Evolutionary conservation across 2,113 vertebrate species (phyloP).

Genomic region (Lepisosteus oculatus): DNA sequence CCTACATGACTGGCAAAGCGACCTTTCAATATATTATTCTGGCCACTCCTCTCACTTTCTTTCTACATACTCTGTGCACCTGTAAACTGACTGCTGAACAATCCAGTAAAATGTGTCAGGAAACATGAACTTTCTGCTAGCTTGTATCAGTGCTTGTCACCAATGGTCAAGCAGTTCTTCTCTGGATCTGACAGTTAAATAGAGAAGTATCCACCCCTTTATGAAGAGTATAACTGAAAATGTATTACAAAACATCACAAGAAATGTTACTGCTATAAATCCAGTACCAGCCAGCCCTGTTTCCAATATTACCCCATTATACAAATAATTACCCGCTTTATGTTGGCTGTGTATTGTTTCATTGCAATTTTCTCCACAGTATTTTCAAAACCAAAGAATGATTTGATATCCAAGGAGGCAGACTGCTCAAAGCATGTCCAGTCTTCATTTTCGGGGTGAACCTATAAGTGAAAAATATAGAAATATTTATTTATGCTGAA

Average conservation of each 20-base stretch:
- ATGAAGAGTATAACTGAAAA: too few species aligned
- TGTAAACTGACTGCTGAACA: too few species aligned
- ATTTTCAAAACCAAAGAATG: conserved; percentile 81
- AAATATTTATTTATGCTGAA: background rate
- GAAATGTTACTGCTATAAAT: background rate
- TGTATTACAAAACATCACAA: too few species aligned
- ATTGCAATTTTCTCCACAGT: conserved; percentile 81
- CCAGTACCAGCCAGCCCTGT: background rate
- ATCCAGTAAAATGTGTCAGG: too few species aligned
- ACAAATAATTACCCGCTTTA: conserved; percentile 63
- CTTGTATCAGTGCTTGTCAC: too few species aligned
- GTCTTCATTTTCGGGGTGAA: conserved; percentile 79
- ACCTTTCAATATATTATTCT: background rate
- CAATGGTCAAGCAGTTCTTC: too few species aligned
- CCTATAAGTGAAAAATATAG: conserved; percentile 45
- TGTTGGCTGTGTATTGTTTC: conserved; percentile 81
- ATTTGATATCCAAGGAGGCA: conserved; percentile 78
- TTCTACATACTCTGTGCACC: too few species aligned
- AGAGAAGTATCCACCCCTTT: too few species aligned
- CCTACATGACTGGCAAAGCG: background rate
- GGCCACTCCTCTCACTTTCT: background rate
- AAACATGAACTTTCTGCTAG: too few species aligned
- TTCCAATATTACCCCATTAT: too few species aligned
- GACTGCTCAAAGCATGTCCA: conserved; percentile 83
- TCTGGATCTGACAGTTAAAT: too few species aligned